Percentiles rank a stretch among this genome's conserved stretches.
Conservation (phyloP, 2,888 invertebrate species). For the Eledona agricola region DNA sequence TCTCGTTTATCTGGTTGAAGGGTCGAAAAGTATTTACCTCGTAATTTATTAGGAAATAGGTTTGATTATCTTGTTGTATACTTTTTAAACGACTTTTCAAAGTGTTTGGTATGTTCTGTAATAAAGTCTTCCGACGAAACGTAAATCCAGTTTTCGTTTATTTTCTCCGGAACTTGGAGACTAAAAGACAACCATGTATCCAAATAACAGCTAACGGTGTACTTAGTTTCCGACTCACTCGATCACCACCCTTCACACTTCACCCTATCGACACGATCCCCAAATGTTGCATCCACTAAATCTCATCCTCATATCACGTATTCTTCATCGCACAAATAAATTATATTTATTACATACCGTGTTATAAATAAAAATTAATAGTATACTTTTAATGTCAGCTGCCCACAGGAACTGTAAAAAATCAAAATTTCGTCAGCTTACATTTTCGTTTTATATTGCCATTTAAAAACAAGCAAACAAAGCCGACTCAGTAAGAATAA, state of each 20-base stretch:
- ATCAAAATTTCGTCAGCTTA: background rate
- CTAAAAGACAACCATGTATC: constrained; percentile 17
- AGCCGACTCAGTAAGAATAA: constrained; percentile 7
- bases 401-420: background rate
- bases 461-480: constrained; percentile 20
- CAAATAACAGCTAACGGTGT: constrained; percentile 29
- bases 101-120: constrained; percentile 34
- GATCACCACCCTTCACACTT: constrained; percentile 4
- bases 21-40: constrained; percentile 15
- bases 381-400: constrained; percentile 15
- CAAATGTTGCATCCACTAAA: constrained; percentile 27
- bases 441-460: constrained; percentile 1
- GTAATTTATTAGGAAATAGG: constrained; percentile 27
- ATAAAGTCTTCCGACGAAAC: constrained; percentile 23
- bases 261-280: constrained; percentile 9
- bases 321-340: constrained; percentile 21
- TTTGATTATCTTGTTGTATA: constrained; percentile 29
- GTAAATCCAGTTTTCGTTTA: constrained; percentile 30
- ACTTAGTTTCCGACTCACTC: constrained; percentile 24
- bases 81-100: constrained; percentile 29
- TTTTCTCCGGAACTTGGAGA: constrained; percentile 21
- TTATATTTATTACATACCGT: constrained; percentile 23
- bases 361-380: too few species aligned
- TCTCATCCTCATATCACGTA: constrained; percentile 26
- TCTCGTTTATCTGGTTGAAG: constrained; percentile 26